Conservation (phyloP, 2,797 vertebrate genomes). For the Characodon lateralis region DNA sequence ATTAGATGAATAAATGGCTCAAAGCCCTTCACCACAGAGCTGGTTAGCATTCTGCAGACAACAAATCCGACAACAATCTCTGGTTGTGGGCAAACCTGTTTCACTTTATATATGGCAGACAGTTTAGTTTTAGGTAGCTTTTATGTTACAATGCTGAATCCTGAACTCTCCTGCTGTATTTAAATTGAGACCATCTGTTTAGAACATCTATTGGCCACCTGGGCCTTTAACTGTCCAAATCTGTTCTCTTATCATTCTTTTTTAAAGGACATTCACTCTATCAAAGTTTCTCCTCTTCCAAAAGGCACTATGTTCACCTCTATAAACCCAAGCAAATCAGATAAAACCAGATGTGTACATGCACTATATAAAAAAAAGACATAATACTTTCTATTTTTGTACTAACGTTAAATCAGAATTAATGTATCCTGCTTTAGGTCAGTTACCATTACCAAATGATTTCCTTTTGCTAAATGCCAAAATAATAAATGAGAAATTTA, state of each 20-base stretch:
- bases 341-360: not conserved
- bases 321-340: not conserved
- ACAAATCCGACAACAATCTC: constrained; percentile 45
- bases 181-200: constrained; percentile 55
- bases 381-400: too few relatives aligned
- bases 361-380: too few relatives aligned
- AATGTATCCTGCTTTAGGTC: not conserved
- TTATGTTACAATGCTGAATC: constrained; percentile 13
- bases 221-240: constrained; percentile 53
- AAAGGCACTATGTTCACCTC: constrained; percentile 29
- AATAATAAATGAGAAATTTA: not conserved
- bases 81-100: constrained; percentile 40
- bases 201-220: constrained; percentile 50
- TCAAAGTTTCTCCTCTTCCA: constrained; percentile 37
- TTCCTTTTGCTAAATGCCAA: not conserved
- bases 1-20: constrained; percentile 70
- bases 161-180: constrained; percentile 36
- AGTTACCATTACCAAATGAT: not conserved
- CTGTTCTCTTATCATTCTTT: constrained; percentile 36
- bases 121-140: constrained; percentile 25
- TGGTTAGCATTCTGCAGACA: constrained; percentile 63
- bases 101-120: constrained; percentile 22
- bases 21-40: constrained; percentile 55
- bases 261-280: constrained; percentile 44
- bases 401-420: not conserved